Percentiles rank a stretch among this genome's conserved stretches.
Evolutionary conservation across 2,797 vertebrate species (phyloP).

Genomic region (Pogoniulus pusillus): DNA sequence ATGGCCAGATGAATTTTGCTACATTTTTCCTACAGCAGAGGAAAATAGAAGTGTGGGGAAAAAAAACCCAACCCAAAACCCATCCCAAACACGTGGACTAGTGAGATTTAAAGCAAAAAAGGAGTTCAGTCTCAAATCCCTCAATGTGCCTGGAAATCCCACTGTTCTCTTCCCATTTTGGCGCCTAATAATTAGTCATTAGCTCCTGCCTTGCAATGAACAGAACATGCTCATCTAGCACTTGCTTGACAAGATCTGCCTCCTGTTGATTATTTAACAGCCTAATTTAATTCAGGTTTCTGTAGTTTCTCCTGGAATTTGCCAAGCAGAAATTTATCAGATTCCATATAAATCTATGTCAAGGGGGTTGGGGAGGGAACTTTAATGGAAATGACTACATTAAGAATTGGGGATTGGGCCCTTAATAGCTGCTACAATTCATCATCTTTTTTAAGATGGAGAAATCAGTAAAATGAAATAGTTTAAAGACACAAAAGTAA

Average conservation of each 20-base stretch:
- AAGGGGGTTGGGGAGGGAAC: not conserved
- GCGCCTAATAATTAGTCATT: constrained; percentile 49
- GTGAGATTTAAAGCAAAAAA: not conserved
- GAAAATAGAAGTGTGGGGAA: not conserved
- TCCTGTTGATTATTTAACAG: constrained; percentile 43
- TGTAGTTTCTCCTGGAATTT: constrained; percentile 49
- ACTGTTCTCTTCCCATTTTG: constrained; percentile 1
- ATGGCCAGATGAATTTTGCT: not conserved
- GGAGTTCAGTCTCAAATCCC: not conserved
- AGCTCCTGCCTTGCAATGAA: not conserved
- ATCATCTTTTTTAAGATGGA: constrained; percentile 57
- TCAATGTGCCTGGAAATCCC: constrained; percentile 16
- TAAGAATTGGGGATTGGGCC: constrained; percentile 63
- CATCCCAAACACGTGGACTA: too few species aligned
- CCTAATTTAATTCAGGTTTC: constrained; percentile 63
- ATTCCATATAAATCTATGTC: constrained; percentile 64
- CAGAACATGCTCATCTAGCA: constrained; percentile 13
- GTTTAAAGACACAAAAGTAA: constrained; percentile 55
- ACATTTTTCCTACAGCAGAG: not conserved
- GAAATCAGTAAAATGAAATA: constrained; percentile 61
- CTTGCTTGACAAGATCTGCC: not conserved
- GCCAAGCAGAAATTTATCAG: constrained; percentile 60
- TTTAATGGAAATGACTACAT: constrained; percentile 59
- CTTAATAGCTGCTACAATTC: constrained; percentile 58
- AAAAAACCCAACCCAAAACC: too few species aligned